Conservation (phyloP, 2,113 vertebrate species). For the Oxyruncus cristatus region DNA sequence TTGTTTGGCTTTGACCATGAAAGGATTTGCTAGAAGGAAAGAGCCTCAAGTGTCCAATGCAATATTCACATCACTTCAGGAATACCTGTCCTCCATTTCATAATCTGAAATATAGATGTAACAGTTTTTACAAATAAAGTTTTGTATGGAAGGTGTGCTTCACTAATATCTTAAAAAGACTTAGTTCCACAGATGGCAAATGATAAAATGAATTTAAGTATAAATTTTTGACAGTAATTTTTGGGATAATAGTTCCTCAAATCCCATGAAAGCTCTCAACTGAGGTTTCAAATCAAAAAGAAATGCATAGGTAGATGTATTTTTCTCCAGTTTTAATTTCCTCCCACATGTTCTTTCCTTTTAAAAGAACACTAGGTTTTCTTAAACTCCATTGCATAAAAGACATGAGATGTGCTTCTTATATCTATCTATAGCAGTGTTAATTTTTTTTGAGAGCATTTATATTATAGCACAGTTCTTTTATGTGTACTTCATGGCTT, state of each 20-base stretch:
- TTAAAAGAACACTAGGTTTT: background rate
- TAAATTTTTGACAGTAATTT: background rate
- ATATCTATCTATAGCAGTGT: background rate
- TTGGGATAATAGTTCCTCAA: background rate
- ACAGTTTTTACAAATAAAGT: background rate
- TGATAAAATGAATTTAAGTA: background rate
- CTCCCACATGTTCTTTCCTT: background rate
- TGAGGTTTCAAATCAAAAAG: background rate
- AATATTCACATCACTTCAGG: background rate
- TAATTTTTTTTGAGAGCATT: background rate
- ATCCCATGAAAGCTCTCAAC: background rate
- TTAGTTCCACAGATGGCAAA: background rate
- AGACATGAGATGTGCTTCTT: background rate
- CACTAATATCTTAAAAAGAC: background rate
- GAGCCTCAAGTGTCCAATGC: background rate
- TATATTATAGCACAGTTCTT: background rate
- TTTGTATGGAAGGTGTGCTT: background rate
- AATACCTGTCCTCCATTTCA: background rate
- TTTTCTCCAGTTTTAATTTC: background rate
- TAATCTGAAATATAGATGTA: background rate
- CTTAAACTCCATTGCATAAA: background rate
- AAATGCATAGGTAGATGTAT: background rate
- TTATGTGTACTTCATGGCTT: rapidly evolving
- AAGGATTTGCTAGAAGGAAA: background rate
- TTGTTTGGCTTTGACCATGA: background rate